Evolutionary conservation across 1,140 invertebrate genomes (phyloP), one percentile per base, ranked within the genome.

Genomic region (Drosophila ironensis): DNA sequence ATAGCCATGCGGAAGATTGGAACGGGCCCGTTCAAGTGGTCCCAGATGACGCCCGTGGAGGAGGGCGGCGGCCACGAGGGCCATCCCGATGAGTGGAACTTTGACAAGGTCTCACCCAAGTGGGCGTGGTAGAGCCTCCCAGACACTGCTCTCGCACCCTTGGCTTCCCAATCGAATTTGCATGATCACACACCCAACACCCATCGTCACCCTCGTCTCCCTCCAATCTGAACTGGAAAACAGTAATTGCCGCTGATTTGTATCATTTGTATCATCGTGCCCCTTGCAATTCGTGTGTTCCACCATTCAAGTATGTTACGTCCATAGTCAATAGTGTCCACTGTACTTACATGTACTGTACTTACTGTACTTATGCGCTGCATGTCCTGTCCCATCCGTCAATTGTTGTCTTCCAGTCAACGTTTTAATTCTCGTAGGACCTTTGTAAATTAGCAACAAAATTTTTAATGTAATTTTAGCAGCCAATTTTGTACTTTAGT

Each of bases 11-110:
- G 80, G 8, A 48, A 63, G 25, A 70, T 63, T 9, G 47, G 67
- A 19, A 75, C 63, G 1, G 57, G 59, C 0, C 91, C 94, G 1
- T 97, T 97, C 75, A 92, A 93, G 69, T 97, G 96, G 96, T 93
- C 93, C 9, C 91, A 92, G 35, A 94, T 93, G 17, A 92, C 91
- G 63, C 88, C 91, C 4, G 91, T 92, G 2, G 80, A 82, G 16
- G 64, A 72, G 24, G 61, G 47, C 19, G 66, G 24, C 11, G 72
- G 69, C 22, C 96, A 97, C 67, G 74, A 92, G 64, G 96, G 96
- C 4, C 95, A 96, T 44, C 96, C 96, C 0, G 93, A 96, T 76
- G 68, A 92, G 19, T 97, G 95, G 91, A 90, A 94, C 44, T 97
- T 96, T 86, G 89, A 93, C 8, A 92, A 92, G 33, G 86, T 92